phyloP scores from a whole-genome alignment of 2,888 invertebrate species.

The Willowsia nigromaculata region DNA sequence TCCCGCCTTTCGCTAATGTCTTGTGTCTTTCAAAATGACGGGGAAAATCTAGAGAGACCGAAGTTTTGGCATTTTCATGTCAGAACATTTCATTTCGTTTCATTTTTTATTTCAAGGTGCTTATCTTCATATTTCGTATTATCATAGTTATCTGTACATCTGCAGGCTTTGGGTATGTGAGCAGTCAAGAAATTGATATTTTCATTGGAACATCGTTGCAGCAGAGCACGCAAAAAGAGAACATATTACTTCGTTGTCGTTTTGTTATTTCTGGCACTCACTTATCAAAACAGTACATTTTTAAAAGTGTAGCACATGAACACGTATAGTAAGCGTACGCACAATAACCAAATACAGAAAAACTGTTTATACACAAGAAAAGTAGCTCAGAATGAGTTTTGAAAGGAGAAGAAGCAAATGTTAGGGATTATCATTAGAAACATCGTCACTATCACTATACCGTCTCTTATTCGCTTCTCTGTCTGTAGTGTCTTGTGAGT shows the following conservation, averaged over 20 bases:
- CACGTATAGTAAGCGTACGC: background rate
- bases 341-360: background rate
- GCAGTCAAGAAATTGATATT: background rate
- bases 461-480: background rate
- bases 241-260: constrained; percentile 61
- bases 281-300: constrained; percentile 60
- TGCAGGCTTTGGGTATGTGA: background rate
- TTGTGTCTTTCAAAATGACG: constrained; percentile 37
- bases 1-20: constrained; percentile 56
- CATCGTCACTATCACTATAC: background rate
- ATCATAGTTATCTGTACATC: background rate
- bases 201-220: background rate
- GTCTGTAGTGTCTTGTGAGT: background rate
- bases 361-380: background rate
- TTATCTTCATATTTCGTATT: background rate
- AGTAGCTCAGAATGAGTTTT: background rate
- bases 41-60: constrained; percentile 39
- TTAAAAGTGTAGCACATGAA: background rate
- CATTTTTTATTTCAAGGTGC: constrained; percentile 18
- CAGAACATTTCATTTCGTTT: constrained; percentile 49
- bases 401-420: constrained; percentile 25
- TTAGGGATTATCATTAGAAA: background rate
- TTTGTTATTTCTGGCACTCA: constrained; percentile 68
- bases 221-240: background rate
- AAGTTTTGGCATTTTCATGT: constrained; percentile 54